phyloP scores from a whole-genome alignment of 2,797 vertebrate species.

The Darevskia mixta region DNA sequence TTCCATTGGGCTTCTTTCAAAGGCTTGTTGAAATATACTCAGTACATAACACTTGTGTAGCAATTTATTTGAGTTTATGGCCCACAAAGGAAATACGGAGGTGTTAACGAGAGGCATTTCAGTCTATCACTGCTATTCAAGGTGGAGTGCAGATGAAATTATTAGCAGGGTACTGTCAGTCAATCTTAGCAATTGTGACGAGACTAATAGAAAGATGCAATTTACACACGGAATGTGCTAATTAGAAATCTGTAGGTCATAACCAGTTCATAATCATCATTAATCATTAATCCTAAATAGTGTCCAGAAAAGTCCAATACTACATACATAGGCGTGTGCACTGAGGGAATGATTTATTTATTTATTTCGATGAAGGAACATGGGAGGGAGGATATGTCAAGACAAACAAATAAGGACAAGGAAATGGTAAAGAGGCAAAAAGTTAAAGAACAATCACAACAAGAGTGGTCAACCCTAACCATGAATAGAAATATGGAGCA shows the following conservation, averaged over 20 bases:
- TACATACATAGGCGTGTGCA: too few species aligned
- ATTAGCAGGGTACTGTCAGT: not conserved
- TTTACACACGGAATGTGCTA: not conserved
- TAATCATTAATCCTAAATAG: not conserved
- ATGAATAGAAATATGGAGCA: not conserved
- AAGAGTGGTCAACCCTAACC: too few species aligned
- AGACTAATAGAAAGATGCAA: not conserved
- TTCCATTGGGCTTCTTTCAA: not conserved
- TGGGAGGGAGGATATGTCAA: too few species aligned
- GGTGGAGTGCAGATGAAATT: not conserved
- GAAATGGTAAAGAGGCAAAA: too few species aligned
- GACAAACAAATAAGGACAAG: too few species aligned
- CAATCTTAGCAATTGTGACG: not conserved
- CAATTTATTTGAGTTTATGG: not conserved
- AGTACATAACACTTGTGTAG: too few species aligned
- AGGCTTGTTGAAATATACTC: too few species aligned
- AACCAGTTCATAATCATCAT: not conserved
- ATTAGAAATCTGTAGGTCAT: not conserved
- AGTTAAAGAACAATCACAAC: too few species aligned
- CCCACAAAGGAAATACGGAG: not conserved
- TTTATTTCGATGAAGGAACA: too few species aligned
- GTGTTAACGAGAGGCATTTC: not conserved
- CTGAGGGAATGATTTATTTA: too few species aligned
- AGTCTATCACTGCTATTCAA: not conserved
- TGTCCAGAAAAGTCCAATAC: not conserved